Evolutionary conservation across 2,113 vertebrate species (phyloP).

Genomic region (Rutilus rutilus): DNA sequence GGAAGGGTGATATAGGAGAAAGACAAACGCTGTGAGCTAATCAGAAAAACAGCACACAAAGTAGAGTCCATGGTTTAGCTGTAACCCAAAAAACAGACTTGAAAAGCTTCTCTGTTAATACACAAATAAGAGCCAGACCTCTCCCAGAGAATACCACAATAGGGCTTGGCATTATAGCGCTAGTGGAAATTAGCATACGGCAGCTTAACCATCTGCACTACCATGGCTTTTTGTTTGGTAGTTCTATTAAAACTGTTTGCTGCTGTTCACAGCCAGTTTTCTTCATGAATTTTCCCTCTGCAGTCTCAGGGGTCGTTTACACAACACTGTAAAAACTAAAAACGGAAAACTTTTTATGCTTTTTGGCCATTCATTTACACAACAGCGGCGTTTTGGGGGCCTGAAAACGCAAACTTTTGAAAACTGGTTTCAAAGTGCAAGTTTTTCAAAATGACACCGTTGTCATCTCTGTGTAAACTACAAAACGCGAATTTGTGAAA

Average conservation of each 20-base stretch:
- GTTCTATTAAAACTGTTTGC: not conserved
- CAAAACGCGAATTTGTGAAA: no score
- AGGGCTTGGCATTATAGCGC: not conserved
- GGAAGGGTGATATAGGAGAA: not conserved
- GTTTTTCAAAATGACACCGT: no score
- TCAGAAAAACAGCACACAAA: not conserved
- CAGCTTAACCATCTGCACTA: not conserved
- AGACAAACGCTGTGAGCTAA: not conserved
- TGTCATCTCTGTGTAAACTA: no score
- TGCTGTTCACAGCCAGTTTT: not conserved
- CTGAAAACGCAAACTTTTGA: no score
- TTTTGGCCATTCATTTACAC: no score
- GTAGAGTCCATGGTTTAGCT: not conserved
- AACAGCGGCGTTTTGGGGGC: no score
- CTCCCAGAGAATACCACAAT: not conserved
- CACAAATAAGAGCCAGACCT: not conserved
- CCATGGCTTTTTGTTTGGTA: not conserved
- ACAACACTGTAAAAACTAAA: no score
- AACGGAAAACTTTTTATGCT: no score
- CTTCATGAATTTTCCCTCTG: not conserved
- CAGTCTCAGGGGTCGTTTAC: not conserved
- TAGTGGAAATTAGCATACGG: not conserved
- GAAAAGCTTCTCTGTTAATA: conserved; percentile 8
- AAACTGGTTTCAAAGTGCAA: no score
- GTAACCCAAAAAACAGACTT: not conserved